phyloP scores from a whole-genome alignment of 2,888 invertebrate genomes.

The Chrysotoxum bicinctum region DNA sequence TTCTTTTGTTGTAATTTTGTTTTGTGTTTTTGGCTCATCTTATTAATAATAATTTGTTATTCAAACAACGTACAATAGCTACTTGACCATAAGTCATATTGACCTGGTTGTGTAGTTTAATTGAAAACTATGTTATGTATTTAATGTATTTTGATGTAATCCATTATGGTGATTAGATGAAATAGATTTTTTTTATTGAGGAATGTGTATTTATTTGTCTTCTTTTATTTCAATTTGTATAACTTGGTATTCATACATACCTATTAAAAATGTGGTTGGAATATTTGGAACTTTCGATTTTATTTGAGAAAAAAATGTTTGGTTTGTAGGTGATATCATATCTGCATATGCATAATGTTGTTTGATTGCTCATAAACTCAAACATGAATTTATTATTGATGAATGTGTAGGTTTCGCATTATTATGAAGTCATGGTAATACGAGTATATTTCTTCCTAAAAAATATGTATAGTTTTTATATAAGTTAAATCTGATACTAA shows the following conservation, averaged over 20 bases:
- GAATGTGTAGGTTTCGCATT: too few species aligned
- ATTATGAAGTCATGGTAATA: too few species aligned
- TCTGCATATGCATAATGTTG: neutral
- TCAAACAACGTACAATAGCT: constrained; percentile 61
- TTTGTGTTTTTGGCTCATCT: constrained; percentile 39
- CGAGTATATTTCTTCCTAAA: too few species aligned
- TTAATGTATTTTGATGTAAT: constrained; percentile 55
- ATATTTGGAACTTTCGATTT: constrained; percentile 12
- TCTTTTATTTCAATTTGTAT: constrained; percentile 1
- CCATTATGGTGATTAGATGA: constrained; percentile 50
- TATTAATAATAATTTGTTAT: constrained; percentile 28
- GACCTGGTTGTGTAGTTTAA: constrained; percentile 47
- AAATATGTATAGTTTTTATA: too few species aligned
- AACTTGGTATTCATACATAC: neutral
- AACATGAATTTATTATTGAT: neutral
- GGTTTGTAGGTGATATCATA: neutral
- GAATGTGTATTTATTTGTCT: constrained; percentile 51
- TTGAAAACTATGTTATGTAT: constrained; percentile 48
- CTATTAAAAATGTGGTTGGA: constrained; percentile 6
- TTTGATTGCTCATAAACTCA: neutral
- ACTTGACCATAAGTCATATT: constrained; percentile 69
- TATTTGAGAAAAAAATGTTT: neutral
- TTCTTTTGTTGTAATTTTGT: neutral
- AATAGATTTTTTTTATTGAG: constrained; percentile 52
- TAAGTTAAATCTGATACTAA: too few species aligned